A percentile compares a stretch with the other conserved stretches of the same genome.
These are phyloP conservation scores for Pomacea maculata DNA, from an alignment of 1,140 invertebrate genomes.

Conservation along the genomic window DNA sequence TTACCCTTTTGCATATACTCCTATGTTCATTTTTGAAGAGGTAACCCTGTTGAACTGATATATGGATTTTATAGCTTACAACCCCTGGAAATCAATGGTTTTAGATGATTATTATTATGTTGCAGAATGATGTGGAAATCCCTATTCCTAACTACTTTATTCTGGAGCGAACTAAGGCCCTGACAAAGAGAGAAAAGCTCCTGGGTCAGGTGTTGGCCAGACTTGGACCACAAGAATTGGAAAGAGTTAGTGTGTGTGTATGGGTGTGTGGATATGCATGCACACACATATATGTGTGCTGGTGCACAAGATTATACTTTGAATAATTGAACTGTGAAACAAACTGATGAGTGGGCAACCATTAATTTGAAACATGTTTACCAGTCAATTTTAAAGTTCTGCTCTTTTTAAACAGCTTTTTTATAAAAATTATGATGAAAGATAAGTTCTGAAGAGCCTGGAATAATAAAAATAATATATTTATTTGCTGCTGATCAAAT, in stretches of 20 bases:
- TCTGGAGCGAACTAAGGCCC: slow-evolving; percentile 58
- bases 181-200: slow-evolving; percentile 64
- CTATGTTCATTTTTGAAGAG: background rate
- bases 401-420: too few relatives aligned
- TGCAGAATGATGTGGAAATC: slow-evolving; percentile 67
- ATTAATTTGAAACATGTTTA: too few relatives aligned
- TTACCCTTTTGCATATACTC: too few relatives aligned
- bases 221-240: slow-evolving; percentile 60
- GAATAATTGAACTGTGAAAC: too few relatives aligned
- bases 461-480: background rate
- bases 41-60: background rate
- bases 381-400: too few relatives aligned
- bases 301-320: background rate
- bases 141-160: slow-evolving; percentile 69
- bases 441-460: too few relatives aligned
- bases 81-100: background rate
- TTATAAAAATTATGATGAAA: too few relatives aligned
- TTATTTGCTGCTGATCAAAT: background rate
- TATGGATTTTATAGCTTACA: too few relatives aligned
- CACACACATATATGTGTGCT: background rate
- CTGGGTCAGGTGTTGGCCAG: slow-evolving; percentile 64
- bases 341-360: too few relatives aligned
- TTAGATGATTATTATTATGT: slow-evolving; percentile 7
- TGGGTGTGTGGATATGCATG: slow-evolving; percentile 14
- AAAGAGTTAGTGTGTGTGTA: slow-evolving; percentile 48